Base-by-base conservation (phyloP, 1,140 invertebrate species). In the Propsilocerus akamusi region DNA sequence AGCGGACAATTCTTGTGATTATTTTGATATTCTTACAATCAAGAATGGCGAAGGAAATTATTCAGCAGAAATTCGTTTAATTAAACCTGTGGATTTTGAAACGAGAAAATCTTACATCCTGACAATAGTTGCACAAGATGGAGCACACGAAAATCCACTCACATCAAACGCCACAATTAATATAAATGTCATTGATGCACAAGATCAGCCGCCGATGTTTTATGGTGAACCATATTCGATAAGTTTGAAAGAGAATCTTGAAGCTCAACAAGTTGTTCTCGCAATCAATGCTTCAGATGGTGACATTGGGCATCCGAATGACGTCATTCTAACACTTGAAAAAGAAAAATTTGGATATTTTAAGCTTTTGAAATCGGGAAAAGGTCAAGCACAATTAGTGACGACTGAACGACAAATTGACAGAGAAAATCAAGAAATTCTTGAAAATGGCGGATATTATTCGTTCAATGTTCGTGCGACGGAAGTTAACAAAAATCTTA, bases 171-270 rank as follows among this genome's bases (percentile, higher is more conserved):
- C 83, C 1, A 81, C 77, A n/a, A 72, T 90, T 6, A 73, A 77
- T 0, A 76, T 86, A 0, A 77, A 80, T 14, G 72, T 90, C 11
- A 65, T 76, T 23, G 86, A 91, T 58, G 74, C 86, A 2, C 86
- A 81, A 60, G 86, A 91, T 61, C 83, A 87, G 58, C 78, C 81
- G 17, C 87, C 86, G 0, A 69, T 75, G 2, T 89, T 89, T 56
- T 58, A 83, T 1, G 83, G 84, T 57, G 80, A 80, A 1, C 84
- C 84, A 0, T 87, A 83, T 56, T 84, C 81, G 1, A 78, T 80
- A 2, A 78, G 78, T 0, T 69, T 88, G 10, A 67, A 77, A 2
- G 85, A 89, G 60, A 85, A 83, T 55, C 66, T 70, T 4, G 67
- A 59, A 0, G 11, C 14, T 20, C 24, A 37, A 46, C 17, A 25